Conservation (phyloP, 1,140 invertebrate species). For the Tachypleus tridentatus region DNA sequence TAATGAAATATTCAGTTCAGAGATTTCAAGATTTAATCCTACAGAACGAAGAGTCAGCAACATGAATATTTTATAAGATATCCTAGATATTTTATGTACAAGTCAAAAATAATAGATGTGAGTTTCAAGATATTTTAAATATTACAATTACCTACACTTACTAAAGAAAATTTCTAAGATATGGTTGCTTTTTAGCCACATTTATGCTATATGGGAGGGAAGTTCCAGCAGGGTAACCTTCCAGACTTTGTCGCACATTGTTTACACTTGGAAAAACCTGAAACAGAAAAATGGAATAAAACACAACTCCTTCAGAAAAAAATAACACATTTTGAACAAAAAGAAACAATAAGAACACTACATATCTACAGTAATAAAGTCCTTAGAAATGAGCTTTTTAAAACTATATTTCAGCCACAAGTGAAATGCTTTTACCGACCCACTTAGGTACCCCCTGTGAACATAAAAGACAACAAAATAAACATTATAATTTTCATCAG, state of each 20-base stretch:
- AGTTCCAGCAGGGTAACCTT: conserved; percentile 66
- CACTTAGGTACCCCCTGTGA: too few relatives aligned
- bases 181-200: conserved; percentile 70
- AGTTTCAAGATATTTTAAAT: too few relatives aligned
- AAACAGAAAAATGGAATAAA: conserved; percentile 28
- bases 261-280: conserved; percentile 55
- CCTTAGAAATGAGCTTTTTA: not conserved
- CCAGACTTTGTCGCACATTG: conserved; percentile 69
- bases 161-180: conserved; percentile 64
- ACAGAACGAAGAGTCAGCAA: too few relatives aligned
- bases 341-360: conserved; percentile 2
- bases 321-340: not conserved
- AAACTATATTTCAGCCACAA: not conserved
- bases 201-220: conserved; percentile 76
- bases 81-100: too few relatives aligned
- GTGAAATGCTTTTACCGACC: too few relatives aligned
- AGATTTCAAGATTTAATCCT: too few relatives aligned
- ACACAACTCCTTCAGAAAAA: too few relatives aligned
- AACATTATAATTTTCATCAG: too few relatives aligned
- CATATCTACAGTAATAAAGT: conserved; percentile 6
- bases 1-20: too few relatives aligned
- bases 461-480: too few relatives aligned
- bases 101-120: too few relatives aligned
- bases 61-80: too few relatives aligned
- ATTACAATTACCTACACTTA: conserved; percentile 36